Conservation (phyloP, 2,888 invertebrate genomes). For the Nomada fucata region DNA sequence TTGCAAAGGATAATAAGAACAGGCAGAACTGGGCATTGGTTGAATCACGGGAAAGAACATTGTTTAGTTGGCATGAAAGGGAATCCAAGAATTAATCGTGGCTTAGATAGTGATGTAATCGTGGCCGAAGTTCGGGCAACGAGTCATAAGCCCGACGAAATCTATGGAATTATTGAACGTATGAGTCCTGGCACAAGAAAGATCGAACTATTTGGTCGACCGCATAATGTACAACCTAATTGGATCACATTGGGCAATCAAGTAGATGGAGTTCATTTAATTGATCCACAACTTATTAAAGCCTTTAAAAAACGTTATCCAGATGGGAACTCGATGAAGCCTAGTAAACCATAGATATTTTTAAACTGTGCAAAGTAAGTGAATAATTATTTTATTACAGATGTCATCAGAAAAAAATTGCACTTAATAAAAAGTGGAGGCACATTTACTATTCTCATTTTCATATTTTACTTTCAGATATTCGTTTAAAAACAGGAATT, state of each 20-base stretch:
- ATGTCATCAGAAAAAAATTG: constrained; percentile 36
- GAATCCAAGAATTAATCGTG: constrained; percentile 95
- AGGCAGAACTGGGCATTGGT: constrained; percentile 98
- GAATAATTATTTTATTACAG: constrained; percentile 42
- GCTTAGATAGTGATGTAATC: constrained; percentile 98
- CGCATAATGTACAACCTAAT: constrained; percentile 99
- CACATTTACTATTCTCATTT: background rate
- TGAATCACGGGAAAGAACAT: constrained; percentile 99
- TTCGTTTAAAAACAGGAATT: constrained; percentile 6
- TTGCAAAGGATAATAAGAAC: constrained; percentile 98
- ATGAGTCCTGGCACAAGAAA: constrained; percentile 98
- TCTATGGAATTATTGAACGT: constrained; percentile 98
- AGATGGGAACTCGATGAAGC: constrained; percentile 90
- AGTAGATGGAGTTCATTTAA: constrained; percentile 96
- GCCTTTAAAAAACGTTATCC: constrained; percentile 97
- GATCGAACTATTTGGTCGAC: constrained; percentile 98
- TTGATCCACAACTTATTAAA: constrained; percentile 95
- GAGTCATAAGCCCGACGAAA: constrained; percentile 99
- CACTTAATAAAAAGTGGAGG: constrained; percentile 35
- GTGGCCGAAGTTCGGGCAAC: constrained; percentile 99
- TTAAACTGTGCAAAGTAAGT: constrained; percentile 35
- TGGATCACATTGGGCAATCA: constrained; percentile 99
- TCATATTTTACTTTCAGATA: background rate
- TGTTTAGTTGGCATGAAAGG: constrained; percentile 98
- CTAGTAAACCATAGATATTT: constrained; percentile 76